A percentile compares a stretch with the other conserved stretches of the same genome.
phyloP scores from a whole-genome alignment of 1,140 invertebrate species.

The Anthonomus grandis region DNA sequence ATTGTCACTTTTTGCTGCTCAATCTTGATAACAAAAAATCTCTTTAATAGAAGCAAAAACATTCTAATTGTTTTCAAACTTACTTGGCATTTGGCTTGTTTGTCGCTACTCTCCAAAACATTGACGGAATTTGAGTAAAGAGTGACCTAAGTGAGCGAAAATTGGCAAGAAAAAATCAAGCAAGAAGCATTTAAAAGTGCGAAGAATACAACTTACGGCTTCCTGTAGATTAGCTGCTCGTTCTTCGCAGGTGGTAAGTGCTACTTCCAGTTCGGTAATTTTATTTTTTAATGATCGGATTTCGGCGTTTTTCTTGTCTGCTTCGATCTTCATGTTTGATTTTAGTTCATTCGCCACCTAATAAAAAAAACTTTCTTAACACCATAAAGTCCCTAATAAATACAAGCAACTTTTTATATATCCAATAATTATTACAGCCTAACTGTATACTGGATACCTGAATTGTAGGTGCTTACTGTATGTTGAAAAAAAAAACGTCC shows the following conservation, averaged over 20 bases:
- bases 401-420: too few relatives aligned
- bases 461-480: too few relatives aligned
- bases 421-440: too few relatives aligned
- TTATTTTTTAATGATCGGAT: constrained; percentile 32
- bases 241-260: constrained; percentile 35
- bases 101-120: constrained; percentile 40
- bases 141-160: constrained; percentile 36
- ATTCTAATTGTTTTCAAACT: constrained; percentile 1
- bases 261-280: constrained; percentile 32
- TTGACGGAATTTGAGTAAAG: constrained; percentile 42
- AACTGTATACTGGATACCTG: too few relatives aligned
- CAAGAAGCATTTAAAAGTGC: background rate
- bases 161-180: constrained; percentile 22
- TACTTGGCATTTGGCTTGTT: constrained; percentile 25
- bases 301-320: constrained; percentile 22
- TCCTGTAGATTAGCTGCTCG: constrained; percentile 39
- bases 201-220: constrained; percentile 36
- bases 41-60: constrained; percentile 2
- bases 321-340: constrained; percentile 19
- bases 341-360: constrained; percentile 11
- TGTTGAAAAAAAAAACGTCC: too few relatives aligned
- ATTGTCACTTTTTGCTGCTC: constrained; percentile 42
- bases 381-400: too few relatives aligned
- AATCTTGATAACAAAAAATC: constrained; percentile 34
- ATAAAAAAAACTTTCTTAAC: too few relatives aligned